These are phyloP conservation scores for Hirtodrosophila trivittata DNA, from an alignment of 2,888 invertebrate genomes.

Conservation along the genomic window DNA sequence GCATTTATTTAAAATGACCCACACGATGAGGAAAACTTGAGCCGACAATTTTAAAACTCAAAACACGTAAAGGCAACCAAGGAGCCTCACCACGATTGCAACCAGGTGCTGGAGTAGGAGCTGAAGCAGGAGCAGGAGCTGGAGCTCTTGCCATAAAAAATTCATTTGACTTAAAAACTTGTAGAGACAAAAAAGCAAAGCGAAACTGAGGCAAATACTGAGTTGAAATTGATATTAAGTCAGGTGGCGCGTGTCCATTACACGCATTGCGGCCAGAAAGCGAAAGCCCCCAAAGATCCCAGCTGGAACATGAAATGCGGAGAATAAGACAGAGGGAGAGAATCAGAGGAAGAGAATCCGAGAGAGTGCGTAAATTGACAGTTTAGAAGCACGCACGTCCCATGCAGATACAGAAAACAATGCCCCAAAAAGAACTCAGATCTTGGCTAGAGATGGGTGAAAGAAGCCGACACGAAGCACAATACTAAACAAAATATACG, in stretches of 20 bases:
- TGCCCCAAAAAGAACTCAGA: constrained; percentile 19
- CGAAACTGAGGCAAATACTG: constrained; percentile 21
- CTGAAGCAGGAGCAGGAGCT: constrained; percentile 6
- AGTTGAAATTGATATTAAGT: constrained; percentile 75
- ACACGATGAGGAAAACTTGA: constrained; percentile 27
- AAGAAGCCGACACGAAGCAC: not conserved
- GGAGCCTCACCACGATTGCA: constrained; percentile 38
- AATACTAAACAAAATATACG: not conserved
- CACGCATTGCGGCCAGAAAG: constrained; percentile 69
- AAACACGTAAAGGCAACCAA: constrained; percentile 64
- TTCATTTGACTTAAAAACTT: constrained; percentile 77
- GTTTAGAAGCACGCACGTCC: constrained; percentile 69
- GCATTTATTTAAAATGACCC: constrained; percentile 70
- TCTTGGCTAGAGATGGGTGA: not conserved
- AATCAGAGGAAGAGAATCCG: not conserved
- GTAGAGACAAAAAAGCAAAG: constrained; percentile 43
- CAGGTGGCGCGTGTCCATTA: constrained; percentile 79
- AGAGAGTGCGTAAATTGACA: constrained; percentile 51
- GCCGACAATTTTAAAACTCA: constrained; percentile 60
- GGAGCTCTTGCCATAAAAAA: constrained; percentile 65
- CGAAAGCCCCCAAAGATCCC: constrained; percentile 49
- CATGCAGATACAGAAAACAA: constrained; percentile 68
- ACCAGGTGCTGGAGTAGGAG: constrained; percentile 15
- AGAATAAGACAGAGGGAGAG: not conserved
- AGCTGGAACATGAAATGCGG: constrained; percentile 17